phyloP scores from a whole-genome alignment of 2,888 invertebrate genomes.

The Tetheella fluctuosa region DNA sequence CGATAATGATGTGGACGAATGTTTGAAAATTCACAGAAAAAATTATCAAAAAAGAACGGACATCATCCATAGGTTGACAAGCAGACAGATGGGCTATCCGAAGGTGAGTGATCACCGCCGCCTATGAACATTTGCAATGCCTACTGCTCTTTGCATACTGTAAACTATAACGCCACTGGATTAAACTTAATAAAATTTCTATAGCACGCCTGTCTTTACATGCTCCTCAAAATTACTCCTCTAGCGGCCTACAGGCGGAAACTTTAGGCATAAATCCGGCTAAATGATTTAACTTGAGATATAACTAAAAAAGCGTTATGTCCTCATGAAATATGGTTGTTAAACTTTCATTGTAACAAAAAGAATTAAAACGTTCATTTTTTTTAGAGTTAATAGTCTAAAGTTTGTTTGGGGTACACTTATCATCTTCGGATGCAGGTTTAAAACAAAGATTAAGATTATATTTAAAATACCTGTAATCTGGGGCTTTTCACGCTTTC shows the following conservation, averaged over 20 bases:
- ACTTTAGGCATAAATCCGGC: conserved; percentile 49
- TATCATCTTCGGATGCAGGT: not conserved
- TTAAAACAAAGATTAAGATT: no score
- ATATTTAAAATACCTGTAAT: no score
- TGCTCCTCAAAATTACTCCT: conserved; percentile 38
- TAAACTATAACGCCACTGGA: no score
- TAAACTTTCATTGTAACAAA: not conserved
- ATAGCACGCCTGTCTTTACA: conserved; percentile 32
- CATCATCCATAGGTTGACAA: no score
- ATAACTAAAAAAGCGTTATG: conserved; percentile 28
- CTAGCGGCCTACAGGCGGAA: conserved; percentile 31
- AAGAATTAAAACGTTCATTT: not conserved
- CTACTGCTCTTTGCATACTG: not conserved
- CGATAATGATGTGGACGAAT: no score
- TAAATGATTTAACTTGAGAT: conserved; percentile 50
- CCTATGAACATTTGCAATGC: not conserved
- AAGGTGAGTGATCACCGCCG: no score
- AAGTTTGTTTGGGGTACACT: not conserved
- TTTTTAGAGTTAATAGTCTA: not conserved
- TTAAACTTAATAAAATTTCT: conserved; percentile 38
- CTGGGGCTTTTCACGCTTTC: no score
- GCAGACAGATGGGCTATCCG: no score
- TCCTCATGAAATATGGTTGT: conserved; percentile 8
- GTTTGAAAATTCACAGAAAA: no score
- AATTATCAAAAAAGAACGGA: no score